phyloP scores from a whole-genome alignment of 2,888 invertebrate species.

The Therioaphis trifolii region DNA sequence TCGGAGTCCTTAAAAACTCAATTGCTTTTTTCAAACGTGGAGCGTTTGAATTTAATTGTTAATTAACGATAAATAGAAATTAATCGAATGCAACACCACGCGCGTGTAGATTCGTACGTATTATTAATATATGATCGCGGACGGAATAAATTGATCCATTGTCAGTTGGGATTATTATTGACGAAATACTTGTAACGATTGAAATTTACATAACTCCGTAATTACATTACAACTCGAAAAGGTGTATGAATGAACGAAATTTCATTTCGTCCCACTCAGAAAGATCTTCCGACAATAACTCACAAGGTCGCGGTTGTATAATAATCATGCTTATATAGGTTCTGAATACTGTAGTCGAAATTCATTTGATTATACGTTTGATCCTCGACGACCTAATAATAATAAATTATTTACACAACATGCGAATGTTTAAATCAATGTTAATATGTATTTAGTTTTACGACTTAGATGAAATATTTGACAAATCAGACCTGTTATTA shows the following conservation, averaged over 20 bases:
- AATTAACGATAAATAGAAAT: not conserved
- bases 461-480: not conserved
- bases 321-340: not conserved
- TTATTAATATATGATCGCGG: too few relatives aligned
- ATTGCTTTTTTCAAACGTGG: not conserved
- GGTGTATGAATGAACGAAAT: not conserved
- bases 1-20: not conserved
- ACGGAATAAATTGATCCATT: too few relatives aligned
- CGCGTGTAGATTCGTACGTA: not conserved
- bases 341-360: not conserved
- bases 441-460: not conserved
- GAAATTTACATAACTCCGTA: too few relatives aligned
- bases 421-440: slow-evolving; percentile 2
- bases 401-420: not conserved
- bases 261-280: slow-evolving; percentile 15
- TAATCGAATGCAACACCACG: not conserved
- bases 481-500: not conserved
- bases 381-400: slow-evolving; percentile 9
- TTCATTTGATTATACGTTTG: not conserved
- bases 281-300: not conserved
- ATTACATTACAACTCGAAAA: not conserved
- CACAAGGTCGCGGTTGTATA: slow-evolving; percentile 14
- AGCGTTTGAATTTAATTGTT: slow-evolving; percentile 19
- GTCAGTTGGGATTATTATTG: not conserved
- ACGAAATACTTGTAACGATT: not conserved